A percentile compares a stretch with the other conserved stretches of the same genome.
These are phyloP conservation scores for Phodopus roborovskii DNA, from an alignment of 2,113 vertebrate genomes.

Conservation along the genomic window DNA sequence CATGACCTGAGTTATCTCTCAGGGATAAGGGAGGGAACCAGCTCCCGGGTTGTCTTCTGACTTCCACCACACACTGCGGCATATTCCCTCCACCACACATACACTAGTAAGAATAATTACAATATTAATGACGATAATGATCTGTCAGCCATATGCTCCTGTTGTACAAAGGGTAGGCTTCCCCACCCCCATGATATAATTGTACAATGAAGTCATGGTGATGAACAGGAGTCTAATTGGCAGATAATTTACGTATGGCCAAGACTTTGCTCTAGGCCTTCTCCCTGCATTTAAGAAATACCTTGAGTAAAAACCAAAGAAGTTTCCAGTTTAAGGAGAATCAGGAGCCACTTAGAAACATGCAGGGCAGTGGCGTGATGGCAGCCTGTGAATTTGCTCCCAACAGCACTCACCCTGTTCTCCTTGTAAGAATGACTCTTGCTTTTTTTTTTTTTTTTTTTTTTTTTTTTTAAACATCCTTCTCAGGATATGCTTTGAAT, in stretches of 20 bases:
- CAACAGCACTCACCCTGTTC: background rate
- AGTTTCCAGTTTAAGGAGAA: background rate
- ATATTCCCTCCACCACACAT: too few species aligned
- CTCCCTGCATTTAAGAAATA: background rate
- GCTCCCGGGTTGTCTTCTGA: background rate
- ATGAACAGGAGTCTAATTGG: background rate
- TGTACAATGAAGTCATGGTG: background rate
- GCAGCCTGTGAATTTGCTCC: background rate
- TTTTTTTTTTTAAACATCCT: background rate
- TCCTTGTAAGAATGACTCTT: background rate
- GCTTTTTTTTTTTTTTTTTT: too few species aligned
- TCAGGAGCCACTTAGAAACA: background rate
- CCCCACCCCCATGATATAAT: background rate
- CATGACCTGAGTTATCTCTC: background rate
- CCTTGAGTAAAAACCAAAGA: background rate
- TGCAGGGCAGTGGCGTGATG: background rate
- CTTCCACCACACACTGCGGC: background rate
- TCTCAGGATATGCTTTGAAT: slow-evolving; percentile 2
- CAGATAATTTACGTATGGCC: background rate
- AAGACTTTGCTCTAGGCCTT: background rate
- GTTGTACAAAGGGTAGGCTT: background rate
- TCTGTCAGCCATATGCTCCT: background rate
- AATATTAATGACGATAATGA: background rate
- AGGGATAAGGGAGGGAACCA: background rate
- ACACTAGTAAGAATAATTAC: background rate